Conservation (phyloP, 2,888 invertebrate genomes). For the Temnothorax rugatulus region DNA sequence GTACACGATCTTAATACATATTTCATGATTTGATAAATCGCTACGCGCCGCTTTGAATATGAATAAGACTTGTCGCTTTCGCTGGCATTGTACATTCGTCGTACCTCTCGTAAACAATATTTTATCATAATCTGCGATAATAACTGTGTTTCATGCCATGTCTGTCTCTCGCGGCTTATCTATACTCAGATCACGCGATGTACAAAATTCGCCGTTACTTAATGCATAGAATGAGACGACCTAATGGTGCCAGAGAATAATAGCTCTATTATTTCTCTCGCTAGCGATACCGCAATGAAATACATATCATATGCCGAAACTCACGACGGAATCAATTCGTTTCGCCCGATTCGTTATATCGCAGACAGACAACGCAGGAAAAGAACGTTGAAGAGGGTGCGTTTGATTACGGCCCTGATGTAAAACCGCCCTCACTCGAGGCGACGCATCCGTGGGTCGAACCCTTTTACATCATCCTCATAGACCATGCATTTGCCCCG, state of each 20-base stretch:
- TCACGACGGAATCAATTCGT: conserved; percentile 30
- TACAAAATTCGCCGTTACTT: not conserved
- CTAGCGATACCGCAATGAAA: not conserved
- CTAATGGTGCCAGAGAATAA: not conserved
- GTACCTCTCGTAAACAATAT: conserved; percentile 6
- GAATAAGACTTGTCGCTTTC: conserved; percentile 42
- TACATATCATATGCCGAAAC: not conserved
- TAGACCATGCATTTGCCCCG: conserved; percentile 47
- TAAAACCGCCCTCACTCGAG: conserved; percentile 45
- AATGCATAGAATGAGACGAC: not conserved
- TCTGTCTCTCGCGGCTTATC: conserved; percentile 2
- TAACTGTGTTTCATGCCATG: conserved; percentile 8
- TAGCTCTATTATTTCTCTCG: not conserved
- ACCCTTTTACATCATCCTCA: conserved; percentile 65
- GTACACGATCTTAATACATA: conserved; percentile 34
- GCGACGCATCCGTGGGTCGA: conserved; percentile 52
- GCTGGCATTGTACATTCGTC: conserved; percentile 4
- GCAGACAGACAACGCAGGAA: not conserved
- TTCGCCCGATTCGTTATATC: conserved; percentile 29
- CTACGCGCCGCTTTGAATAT: conserved; percentile 30
- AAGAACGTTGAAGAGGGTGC: conserved; percentile 4
- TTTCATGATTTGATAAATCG: conserved; percentile 46
- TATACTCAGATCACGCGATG: not conserved
- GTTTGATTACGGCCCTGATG: conserved; percentile 54
- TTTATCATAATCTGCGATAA: conserved; percentile 37